Evolutionary conservation across 2,888 invertebrate species (phyloP), one percentile per base, ranked within the genome.

Genomic region (Crematogaster levior): DNA sequence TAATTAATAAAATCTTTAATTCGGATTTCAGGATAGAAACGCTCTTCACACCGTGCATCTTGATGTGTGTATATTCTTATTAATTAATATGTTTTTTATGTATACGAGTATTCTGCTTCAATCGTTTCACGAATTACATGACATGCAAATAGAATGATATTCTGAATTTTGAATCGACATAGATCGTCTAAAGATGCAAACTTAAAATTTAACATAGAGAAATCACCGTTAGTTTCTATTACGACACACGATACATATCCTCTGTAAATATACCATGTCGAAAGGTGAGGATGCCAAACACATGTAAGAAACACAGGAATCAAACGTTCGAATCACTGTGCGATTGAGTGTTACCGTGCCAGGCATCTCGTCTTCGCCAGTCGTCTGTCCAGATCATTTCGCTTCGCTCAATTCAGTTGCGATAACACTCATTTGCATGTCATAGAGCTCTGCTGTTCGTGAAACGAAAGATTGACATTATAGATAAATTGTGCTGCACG

Each of bases 281-380:
- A 40, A 60, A 73, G 60, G 60, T 73, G 27, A 73, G n/a, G 27
- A 27, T 27, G 27, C 12, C 56, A 56, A 58, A 58, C n/a, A 43
- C n/a, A 46, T 58, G n/a, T 60, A 58, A 40, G 24, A 27, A 30
- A 43, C 24, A 30, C 21, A 6, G 0, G 30, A 7, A 40, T 30
- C 66, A 27, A 27, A 43, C n/a, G n/a, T 73, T 43, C n/a, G n/a
- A 73, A 15, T n/a, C 21, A 72, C n/a, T 30, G n/a, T 15, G 30
- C 30, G 40, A 58, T 43, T 27, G n/a, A 58, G n/a, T 43, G n/a
- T 43, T 58, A 43, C n/a, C 21, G 15, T 15, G 72, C n/a, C 37
- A 56, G n/a, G 40, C 27, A 21, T 51, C 15, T 15, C 48, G 51
- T 68, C 34, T 6, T 68, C 34, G 34, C 18, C 18, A 2, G 18